These are phyloP conservation scores for Drosophila mimica DNA, from an alignment of 2,888 invertebrate species.

Conservation along the genomic window DNA sequence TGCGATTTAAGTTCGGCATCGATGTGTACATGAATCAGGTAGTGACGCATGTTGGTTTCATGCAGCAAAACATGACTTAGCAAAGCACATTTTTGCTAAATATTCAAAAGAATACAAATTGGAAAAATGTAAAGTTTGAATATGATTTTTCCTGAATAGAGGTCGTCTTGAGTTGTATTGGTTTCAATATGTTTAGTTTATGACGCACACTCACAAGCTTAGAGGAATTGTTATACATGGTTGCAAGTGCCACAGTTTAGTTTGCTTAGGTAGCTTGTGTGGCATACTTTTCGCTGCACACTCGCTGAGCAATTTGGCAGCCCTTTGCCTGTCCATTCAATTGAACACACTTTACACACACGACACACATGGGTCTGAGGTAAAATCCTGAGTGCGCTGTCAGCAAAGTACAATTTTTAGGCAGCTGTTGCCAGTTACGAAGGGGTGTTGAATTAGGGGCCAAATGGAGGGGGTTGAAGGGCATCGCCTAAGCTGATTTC, in stretches of 20 bases:
- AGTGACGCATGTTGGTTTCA: not conserved
- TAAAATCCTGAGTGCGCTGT: constrained; percentile 52
- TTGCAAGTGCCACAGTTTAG: constrained; percentile 7
- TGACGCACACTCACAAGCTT: not conserved
- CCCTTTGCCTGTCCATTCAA: constrained; percentile 63
- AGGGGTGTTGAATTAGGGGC: not conserved
- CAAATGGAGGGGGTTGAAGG: too few relatives aligned
- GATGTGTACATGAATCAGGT: not conserved
- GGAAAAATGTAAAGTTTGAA: not conserved
- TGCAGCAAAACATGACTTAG: not conserved
- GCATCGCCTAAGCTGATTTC: constrained; percentile 51
- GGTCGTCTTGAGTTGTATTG: not conserved
- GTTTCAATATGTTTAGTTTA: not conserved
- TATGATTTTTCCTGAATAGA: not conserved
- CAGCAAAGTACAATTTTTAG: constrained; percentile 53
- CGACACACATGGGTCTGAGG: constrained; percentile 59
- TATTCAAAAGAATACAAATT: not conserved
- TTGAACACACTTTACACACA: constrained; percentile 64
- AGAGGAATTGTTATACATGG: constrained; percentile 6
- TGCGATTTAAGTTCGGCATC: not conserved
- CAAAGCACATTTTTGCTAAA: not conserved
- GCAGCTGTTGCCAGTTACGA: constrained; percentile 49
- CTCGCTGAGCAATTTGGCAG: constrained; percentile 41
- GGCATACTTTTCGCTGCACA: constrained; percentile 12
- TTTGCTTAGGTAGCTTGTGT: constrained; percentile 20